phyloP scores from a whole-genome alignment of 2,797 vertebrate species.

The Lutjanus argentimaculatus region DNA sequence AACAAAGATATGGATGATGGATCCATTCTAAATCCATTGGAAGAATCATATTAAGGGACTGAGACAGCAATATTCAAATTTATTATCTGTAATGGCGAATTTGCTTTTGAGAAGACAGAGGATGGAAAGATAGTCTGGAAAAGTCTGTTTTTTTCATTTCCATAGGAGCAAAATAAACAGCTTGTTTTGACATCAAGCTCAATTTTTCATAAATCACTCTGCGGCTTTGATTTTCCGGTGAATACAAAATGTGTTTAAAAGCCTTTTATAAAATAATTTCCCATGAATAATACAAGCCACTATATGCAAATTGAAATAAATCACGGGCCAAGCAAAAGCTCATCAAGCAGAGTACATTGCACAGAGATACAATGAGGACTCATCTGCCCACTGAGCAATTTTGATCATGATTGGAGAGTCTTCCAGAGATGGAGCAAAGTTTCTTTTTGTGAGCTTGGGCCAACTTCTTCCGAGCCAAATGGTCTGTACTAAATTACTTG shows the following conservation, averaged over 20 bases:
- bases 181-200: conserved; percentile 27
- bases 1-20: conserved; percentile 25
- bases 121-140: not conserved
- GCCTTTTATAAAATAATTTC: conserved; percentile 38
- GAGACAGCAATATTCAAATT: conserved; percentile 27
- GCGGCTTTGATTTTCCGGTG: conserved; percentile 49
- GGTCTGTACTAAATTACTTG: conserved; percentile 15
- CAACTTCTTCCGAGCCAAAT: conserved; percentile 27
- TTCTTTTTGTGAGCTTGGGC: not conserved
- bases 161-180: conserved; percentile 32
- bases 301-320: conserved; percentile 52
- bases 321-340: conserved; percentile 32
- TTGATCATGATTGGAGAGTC: conserved; percentile 12
- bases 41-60: conserved; percentile 15
- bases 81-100: conserved; percentile 11
- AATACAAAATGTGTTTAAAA: conserved; percentile 42
- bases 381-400: conserved; percentile 45
- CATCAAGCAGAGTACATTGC: conserved; percentile 27
- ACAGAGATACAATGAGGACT: conserved; percentile 35
- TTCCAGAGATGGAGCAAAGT: conserved; percentile 15
- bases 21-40: conserved; percentile 29
- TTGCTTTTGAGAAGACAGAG: conserved; percentile 32
- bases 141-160: conserved; percentile 16
- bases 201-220: conserved; percentile 34
- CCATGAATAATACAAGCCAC: conserved; percentile 49